Evolutionary conservation across 2,113 vertebrate species (phyloP).

Genomic region (Polypterus bichir): DNA sequence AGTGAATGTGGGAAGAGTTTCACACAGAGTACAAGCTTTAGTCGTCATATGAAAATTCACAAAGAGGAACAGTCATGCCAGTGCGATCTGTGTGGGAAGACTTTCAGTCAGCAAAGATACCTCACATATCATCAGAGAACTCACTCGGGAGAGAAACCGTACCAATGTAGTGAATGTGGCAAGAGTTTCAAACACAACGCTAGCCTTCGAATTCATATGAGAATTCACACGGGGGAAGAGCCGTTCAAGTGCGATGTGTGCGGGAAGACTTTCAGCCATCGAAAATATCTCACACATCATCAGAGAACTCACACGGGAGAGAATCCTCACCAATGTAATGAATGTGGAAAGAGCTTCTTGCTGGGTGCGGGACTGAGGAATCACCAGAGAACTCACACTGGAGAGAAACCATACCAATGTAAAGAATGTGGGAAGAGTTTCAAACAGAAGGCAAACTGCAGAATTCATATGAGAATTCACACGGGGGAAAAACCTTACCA

Average conservation of each 20-base stretch:
- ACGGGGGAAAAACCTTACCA: not conserved
- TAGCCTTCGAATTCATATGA: conserved; percentile 56
- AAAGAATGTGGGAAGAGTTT: not conserved
- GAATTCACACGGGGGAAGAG: conserved; percentile 60
- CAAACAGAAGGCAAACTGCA: not conserved
- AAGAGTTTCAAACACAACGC: conserved; percentile 60
- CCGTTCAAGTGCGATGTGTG: conserved; percentile 56
- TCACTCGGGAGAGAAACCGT: no score
- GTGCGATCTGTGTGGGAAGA: no score
- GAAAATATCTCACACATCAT: conserved; percentile 54
- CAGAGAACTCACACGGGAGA: conserved; percentile 50
- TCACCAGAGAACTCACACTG: conserved; percentile 32
- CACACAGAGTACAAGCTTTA: no score
- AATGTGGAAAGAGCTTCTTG: conserved; percentile 57
- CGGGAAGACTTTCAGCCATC: conserved; percentile 54
- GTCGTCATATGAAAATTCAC: no score
- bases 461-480: not conserved
- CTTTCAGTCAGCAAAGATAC: no score
- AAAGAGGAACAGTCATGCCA: no score
- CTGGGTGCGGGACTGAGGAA: conserved; percentile 55
- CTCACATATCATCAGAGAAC: no score
- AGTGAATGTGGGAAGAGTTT: no score
- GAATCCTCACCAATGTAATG: conserved; percentile 56
- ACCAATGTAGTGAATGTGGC: conserved; percentile 47
- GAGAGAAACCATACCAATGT: not conserved